Conservation (phyloP, 1,140 invertebrate species). For the Penaeus indicus region DNA sequence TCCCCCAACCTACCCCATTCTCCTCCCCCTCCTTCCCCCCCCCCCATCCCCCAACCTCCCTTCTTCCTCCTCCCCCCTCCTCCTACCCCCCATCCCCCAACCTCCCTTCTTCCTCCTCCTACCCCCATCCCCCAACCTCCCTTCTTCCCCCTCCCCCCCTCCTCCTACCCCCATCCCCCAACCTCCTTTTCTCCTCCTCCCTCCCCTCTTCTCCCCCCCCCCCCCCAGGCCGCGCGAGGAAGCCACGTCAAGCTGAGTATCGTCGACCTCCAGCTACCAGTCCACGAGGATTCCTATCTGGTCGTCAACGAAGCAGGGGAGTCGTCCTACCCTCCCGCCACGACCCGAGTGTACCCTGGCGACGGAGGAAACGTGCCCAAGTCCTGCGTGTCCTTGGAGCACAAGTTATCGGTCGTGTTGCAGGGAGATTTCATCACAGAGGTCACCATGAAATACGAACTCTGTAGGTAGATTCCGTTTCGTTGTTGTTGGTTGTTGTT, state of each 20-base stretch:
- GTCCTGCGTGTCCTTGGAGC: constrained; percentile 26
- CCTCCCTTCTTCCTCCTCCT: no score
- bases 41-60: no score
- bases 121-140: no score
- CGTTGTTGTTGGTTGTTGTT: not conserved
- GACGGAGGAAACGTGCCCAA: not conserved
- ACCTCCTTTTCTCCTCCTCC: no score
- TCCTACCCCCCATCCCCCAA: no score
- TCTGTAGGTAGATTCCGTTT: constrained; percentile 25
- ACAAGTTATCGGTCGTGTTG: constrained; percentile 2
- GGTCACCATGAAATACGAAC: constrained; percentile 8
- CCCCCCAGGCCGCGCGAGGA: constrained; percentile 31
- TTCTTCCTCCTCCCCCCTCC: no score
- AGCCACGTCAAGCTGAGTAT: constrained; percentile 45
- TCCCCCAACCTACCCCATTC: no score
- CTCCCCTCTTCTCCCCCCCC: not conserved
- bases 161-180: no score
- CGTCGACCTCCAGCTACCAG: not conserved
- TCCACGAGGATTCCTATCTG: constrained; percentile 43
- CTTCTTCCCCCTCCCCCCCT: no score
- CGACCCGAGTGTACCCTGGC: constrained; percentile 26
- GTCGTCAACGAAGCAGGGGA: constrained; percentile 49
- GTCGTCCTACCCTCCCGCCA: not conserved
- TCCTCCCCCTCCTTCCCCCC: no score
- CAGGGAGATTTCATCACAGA: not conserved